Evolutionary conservation across 2,797 vertebrate genomes (phyloP).

Genomic region (Momotus momota): DNA sequence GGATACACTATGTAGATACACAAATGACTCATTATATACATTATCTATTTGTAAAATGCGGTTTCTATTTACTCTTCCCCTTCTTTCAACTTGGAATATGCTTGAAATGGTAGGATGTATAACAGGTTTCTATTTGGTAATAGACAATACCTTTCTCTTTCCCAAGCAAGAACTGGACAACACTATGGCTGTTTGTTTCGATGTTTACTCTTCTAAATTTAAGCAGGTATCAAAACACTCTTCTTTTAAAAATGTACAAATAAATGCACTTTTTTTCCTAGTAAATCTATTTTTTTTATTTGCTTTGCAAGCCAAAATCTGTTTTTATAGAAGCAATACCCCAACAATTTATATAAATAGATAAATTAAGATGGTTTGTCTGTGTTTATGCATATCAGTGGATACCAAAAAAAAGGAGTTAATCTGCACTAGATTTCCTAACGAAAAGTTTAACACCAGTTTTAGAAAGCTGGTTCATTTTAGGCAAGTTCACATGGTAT

Average conservation of each 20-base stretch:
- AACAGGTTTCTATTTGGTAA: not conserved
- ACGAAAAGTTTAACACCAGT: not conserved
- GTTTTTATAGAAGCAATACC: not conserved
- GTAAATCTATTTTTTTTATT: not conserved
- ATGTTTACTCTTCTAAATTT: not conserved
- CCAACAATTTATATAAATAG: not conserved
- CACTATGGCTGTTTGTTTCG: not conserved
- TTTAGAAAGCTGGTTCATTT: constrained; percentile 49
- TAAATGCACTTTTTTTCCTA: not conserved
- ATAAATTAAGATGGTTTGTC: not conserved
- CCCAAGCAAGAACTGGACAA: not conserved
- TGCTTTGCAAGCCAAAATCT: not conserved
- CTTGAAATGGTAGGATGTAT: not conserved
- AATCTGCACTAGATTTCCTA: not conserved
- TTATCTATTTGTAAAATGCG: not conserved
- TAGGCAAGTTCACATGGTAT: constrained; percentile 8
- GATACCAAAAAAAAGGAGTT: not conserved
- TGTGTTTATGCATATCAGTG: not conserved
- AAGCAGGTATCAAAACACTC: not conserved
- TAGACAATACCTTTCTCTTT: not conserved
- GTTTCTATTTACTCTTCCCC: not conserved
- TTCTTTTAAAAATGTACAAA: not conserved
- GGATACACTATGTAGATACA: not conserved
- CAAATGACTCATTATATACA: not conserved
- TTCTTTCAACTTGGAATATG: not conserved